Evolutionary conservation across 1,140 invertebrate species (phyloP), one percentile per base, ranked within the genome.

Genomic region (Oncopodura yosiiana): DNA sequence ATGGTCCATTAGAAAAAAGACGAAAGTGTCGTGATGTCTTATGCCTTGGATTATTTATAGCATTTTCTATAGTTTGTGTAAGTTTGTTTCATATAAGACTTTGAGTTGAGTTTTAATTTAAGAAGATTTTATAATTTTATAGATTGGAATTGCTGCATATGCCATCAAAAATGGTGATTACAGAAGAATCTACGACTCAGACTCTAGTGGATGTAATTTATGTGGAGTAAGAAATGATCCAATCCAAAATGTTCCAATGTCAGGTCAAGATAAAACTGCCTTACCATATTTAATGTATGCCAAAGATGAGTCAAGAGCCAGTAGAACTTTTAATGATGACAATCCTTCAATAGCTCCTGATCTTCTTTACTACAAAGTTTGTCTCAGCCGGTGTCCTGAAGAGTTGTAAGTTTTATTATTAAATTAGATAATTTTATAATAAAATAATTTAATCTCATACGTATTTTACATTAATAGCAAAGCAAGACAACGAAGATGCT

Each of bases 141-240:
- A 82, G 80, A 66, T 71, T 26, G 72, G 62, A 52, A 68, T 80
- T 41, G 21, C 77, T 14, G 67, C 54, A 3, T 75, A 75, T 52
- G 75, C 74, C 42, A 67, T 71, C n/a, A 68, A 67, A 36, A 69
- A 79, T 58, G 77, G 76, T 3, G 75, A 82, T 58, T 71, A 79
- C 32, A 71, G 74, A 56, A 69, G 81, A 19, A 66, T 82, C 30
- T 75, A 81, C 66, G 82, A 82, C 9, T 79, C 49, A 18, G 57
- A 78, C 56, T 81, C 84, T 63, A 76, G 79, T 61, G 82, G 78
- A 65, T 81, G 77, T 3, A 80, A 83, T 63, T 69, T 82, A 42
- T 85, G 82, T 65, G 80, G 81, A 5, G 71, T 69, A 39, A 58
- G 70, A 23, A 75, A 75, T 53, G 74, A 71, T 8, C 18, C 45